Conservation (phyloP, 2,888 invertebrate species). For the Acleris cristana region DNA sequence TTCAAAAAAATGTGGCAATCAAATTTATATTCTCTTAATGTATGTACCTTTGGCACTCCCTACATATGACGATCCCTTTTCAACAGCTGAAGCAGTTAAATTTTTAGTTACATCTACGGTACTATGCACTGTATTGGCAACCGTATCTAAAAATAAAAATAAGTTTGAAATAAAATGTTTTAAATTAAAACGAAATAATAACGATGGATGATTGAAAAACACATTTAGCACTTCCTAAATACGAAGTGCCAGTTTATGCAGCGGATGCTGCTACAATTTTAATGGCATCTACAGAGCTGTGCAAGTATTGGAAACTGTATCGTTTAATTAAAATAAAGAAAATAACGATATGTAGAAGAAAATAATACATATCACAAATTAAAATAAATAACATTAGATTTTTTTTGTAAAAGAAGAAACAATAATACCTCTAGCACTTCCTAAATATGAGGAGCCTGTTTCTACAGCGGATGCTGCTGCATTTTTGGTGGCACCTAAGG, state of each 20-base stretch:
- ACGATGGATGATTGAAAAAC: too few relatives aligned
- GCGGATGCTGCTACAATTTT: too few relatives aligned
- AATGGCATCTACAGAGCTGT: too few relatives aligned
- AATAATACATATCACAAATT: background rate
- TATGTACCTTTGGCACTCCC: slow-evolving; percentile 58
- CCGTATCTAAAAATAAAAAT: slow-evolving; percentile 50
- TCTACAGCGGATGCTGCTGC: slow-evolving; percentile 57
- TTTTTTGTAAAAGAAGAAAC: background rate
- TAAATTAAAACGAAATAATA: too few relatives aligned
- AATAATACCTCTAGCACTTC: slow-evolving; percentile 55
- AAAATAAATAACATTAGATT: background rate
- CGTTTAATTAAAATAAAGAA: too few relatives aligned
- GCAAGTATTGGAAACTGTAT: too few relatives aligned
- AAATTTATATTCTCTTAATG: background rate
- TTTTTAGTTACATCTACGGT: slow-evolving; percentile 66
- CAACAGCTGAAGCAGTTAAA: slow-evolving; percentile 56
- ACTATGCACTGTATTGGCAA: slow-evolving; percentile 54
- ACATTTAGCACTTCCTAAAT: too few relatives aligned
- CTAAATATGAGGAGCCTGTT: slow-evolving; percentile 49
- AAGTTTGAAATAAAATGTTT: background rate
- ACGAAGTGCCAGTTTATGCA: too few relatives aligned
- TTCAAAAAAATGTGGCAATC: background rate
- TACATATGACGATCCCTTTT: slow-evolving; percentile 54
- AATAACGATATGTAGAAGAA: too few relatives aligned
- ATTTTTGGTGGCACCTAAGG: slow-evolving; percentile 62